Percentiles rank a stretch among this genome's conserved stretches.
Evolutionary conservation across 2,797 vertebrate genomes (phyloP).

Genomic region (Fundulus diaphanus): DNA sequence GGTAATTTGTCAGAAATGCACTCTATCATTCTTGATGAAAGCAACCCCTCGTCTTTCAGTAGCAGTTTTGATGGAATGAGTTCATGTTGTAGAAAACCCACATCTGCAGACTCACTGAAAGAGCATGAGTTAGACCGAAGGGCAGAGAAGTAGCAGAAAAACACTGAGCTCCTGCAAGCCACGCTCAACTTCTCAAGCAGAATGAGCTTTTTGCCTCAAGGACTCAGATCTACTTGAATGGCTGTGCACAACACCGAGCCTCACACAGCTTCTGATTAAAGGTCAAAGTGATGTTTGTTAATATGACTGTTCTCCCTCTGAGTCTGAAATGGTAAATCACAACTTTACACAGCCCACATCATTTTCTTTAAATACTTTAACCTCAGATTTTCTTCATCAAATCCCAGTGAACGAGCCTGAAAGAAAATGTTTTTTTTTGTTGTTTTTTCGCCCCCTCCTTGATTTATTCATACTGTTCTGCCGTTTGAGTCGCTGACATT

Average conservation of each 20-base stretch:
- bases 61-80: conserved; percentile 12
- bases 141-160: conserved; percentile 25
- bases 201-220: conserved; percentile 52
- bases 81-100: conserved; percentile 25
- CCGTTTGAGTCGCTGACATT: conserved; percentile 26
- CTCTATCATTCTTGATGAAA: not conserved
- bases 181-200: conserved; percentile 34
- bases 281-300: conserved; percentile 21
- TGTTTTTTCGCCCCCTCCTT: no score
- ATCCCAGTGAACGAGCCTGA: not conserved
- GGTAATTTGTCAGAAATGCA: not conserved
- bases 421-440: not conserved
- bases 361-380: not conserved
- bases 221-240: conserved; percentile 44
- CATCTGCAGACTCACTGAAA: conserved; percentile 25
- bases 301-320: not conserved
- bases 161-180: conserved; percentile 34
- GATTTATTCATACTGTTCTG: not conserved
- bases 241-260: conserved; percentile 18
- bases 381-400: not conserved
- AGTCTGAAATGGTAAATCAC: not conserved
- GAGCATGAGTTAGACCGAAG: conserved; percentile 27
- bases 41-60: not conserved
- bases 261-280: conserved; percentile 13
- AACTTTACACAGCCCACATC: not conserved